Evolutionary conservation across 2,888 invertebrate genomes (phyloP).

Genomic region (Acronicta psi): DNA sequence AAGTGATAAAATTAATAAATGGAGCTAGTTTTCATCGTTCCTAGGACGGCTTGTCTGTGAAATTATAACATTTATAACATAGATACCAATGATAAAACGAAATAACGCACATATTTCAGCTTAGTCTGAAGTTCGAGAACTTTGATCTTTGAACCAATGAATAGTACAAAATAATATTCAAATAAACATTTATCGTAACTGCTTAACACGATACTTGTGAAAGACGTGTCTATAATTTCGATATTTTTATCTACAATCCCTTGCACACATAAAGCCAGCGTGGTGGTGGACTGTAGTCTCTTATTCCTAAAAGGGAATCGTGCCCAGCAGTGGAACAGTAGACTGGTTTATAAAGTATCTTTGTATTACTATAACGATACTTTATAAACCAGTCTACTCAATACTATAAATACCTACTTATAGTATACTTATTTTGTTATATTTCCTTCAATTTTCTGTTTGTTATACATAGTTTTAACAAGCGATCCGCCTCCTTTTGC

Average conservation of each 20-base stretch:
- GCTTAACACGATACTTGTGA: neutral
- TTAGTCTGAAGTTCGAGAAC: slow-evolving; percentile 27
- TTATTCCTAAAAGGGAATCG: too few species aligned
- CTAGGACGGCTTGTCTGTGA: slow-evolving; percentile 55
- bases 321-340: too few species aligned
- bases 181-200: slow-evolving; percentile 19
- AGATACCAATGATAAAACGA: slow-evolving; percentile 44
- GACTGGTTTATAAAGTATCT: too few species aligned
- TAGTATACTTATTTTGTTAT: too few species aligned
- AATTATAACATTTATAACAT: slow-evolving; percentile 47
- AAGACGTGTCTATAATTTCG: neutral
- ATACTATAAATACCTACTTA: too few species aligned
- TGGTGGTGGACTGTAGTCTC: too few species aligned
- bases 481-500: too few species aligned
- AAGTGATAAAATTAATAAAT: slow-evolving; percentile 86
- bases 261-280: too few species aligned
- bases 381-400: too few species aligned
- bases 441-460: too few species aligned
- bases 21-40: slow-evolving; percentile 70
- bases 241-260: slow-evolving; percentile 15
- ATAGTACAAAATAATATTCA: slow-evolving; percentile 7
- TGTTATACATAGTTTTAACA: too few species aligned
- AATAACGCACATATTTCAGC: slow-evolving; percentile 28
- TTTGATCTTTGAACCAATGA: slow-evolving; percentile 39
- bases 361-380: too few species aligned